Evolutionary conservation across 2,888 invertebrate genomes (phyloP).

Genomic region (Lamellibrachia satsuma): DNA sequence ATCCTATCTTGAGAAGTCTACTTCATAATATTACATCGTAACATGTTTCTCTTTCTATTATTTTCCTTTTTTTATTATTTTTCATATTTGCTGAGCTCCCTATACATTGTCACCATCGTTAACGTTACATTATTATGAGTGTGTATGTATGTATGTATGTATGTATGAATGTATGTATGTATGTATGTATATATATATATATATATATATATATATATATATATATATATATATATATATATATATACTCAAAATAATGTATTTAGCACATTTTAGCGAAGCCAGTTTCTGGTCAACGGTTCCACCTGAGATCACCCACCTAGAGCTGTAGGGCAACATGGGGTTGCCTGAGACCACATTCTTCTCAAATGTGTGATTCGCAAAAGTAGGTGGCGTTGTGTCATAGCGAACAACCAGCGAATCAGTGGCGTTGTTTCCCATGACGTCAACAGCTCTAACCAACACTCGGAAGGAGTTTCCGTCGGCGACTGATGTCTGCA

Average conservation of each 20-base stretch:
- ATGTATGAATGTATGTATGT: too few species aligned
- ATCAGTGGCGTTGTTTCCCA: neutral
- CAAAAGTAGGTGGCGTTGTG: neutral
- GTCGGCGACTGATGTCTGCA: neutral
- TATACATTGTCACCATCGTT: too few species aligned
- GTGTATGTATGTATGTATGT: too few species aligned
- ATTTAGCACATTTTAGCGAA: neutral
- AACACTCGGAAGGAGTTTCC: neutral
- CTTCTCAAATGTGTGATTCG: neutral
- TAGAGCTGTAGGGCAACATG: neutral
- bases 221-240: too few species aligned
- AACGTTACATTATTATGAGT: too few species aligned
- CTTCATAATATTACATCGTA: too few species aligned
- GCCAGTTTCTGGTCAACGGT: neutral
- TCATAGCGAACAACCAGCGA: neutral
- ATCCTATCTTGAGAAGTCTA: too few species aligned
- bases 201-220: too few species aligned
- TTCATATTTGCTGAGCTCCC: too few species aligned
- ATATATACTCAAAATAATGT: neutral
- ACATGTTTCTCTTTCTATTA: too few species aligned
- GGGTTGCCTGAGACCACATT: neutral
- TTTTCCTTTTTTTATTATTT: too few species aligned
- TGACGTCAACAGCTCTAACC: constrained; percentile 6
- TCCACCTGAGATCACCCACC: neutral
- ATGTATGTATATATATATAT: too few species aligned